Evolutionary conservation across 2,888 invertebrate species (phyloP).

Genomic region (Helicoverpa assulta): DNA sequence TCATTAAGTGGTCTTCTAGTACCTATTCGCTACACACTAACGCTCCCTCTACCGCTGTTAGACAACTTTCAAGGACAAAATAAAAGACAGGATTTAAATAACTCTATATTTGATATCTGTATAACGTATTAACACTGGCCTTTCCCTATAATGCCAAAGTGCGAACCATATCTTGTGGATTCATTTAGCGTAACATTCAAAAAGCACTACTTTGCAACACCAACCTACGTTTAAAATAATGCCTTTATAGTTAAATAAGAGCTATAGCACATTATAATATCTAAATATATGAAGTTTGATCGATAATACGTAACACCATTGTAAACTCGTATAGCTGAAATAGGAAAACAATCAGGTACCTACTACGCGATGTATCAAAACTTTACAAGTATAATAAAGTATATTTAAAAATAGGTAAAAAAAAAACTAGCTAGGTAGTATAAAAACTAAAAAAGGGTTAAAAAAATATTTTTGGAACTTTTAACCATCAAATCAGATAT

Average conservation of each 20-base stretch:
- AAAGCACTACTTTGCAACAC: slow-evolving; percentile 62
- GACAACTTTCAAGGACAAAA: slow-evolving; percentile 7
- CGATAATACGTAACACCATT: slow-evolving; percentile 43
- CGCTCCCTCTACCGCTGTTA: too few relatives aligned
- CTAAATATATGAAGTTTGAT: slow-evolving; percentile 53
- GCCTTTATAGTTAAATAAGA: slow-evolving; percentile 28
- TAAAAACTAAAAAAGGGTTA: slow-evolving; percentile 20
- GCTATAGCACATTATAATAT: slow-evolving; percentile 7
- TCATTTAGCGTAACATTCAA: slow-evolving; percentile 55
- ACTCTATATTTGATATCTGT: slow-evolving; percentile 70
- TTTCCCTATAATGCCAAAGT: slow-evolving; percentile 55
- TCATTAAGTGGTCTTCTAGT: too few relatives aligned
- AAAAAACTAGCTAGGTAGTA: slow-evolving; percentile 34
- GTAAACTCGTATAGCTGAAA: slow-evolving; percentile 34
- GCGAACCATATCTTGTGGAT: slow-evolving; percentile 56
- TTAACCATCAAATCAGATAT: slow-evolving; percentile 44
- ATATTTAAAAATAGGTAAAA: slow-evolving; percentile 32
- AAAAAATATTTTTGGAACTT: slow-evolving; percentile 57
- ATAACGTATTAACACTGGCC: slow-evolving; percentile 64
- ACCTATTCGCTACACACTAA: too few relatives aligned
- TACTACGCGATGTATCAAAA: slow-evolving; percentile 48
- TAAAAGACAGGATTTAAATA: slow-evolving; percentile 57
- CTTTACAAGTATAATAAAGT: slow-evolving; percentile 46
- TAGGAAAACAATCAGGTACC: slow-evolving; percentile 61
- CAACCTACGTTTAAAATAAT: slow-evolving; percentile 45